A percentile compares a stretch with the other conserved stretches of the same genome.
Conservation (phyloP, 2,797 vertebrate genomes). For the Bradypodion pumilum region DNA sequence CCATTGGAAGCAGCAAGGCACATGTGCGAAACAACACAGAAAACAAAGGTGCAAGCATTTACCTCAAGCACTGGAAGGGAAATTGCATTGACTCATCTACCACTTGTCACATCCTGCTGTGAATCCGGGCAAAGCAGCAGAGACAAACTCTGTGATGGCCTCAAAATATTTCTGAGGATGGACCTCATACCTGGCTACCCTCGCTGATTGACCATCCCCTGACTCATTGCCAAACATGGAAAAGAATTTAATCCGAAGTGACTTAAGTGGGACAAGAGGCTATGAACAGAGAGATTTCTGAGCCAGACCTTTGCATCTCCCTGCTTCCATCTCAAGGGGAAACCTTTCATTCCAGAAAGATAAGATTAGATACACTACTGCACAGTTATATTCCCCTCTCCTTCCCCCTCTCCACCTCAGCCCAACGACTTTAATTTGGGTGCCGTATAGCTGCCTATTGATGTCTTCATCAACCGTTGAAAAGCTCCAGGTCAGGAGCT, state of each 20-base stretch:
- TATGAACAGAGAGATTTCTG: constrained; percentile 1
- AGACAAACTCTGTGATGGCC: neutral
- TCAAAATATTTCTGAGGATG: neutral
- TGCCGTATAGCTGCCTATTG: constrained; percentile 41
- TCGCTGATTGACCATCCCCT: neutral
- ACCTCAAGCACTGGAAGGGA: neutral
- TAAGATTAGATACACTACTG: constrained; percentile 60
- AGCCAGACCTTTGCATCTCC: constrained; percentile 26
- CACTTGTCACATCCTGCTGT: neutral
- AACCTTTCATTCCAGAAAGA: constrained; percentile 24
- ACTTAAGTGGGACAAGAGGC: neutral
- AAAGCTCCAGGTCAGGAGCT: constrained; percentile 70
- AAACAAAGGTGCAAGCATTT: neutral
- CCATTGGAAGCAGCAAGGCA: neutral
- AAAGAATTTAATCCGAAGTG: neutral
- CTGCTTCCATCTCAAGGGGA: constrained; percentile 46
- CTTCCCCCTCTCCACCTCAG: constrained; percentile 13
- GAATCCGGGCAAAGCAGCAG: neutral
- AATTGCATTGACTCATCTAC: neutral
- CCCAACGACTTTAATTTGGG: constrained; percentile 47
- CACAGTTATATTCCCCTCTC: neutral
- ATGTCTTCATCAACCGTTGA: constrained; percentile 69
- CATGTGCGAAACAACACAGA: neutral
- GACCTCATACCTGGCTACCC: neutral
- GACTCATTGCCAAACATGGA: neutral